Base-by-base conservation (phyloP, 2,113 vertebrate genomes). In the Turdus rufiventris region DNA sequence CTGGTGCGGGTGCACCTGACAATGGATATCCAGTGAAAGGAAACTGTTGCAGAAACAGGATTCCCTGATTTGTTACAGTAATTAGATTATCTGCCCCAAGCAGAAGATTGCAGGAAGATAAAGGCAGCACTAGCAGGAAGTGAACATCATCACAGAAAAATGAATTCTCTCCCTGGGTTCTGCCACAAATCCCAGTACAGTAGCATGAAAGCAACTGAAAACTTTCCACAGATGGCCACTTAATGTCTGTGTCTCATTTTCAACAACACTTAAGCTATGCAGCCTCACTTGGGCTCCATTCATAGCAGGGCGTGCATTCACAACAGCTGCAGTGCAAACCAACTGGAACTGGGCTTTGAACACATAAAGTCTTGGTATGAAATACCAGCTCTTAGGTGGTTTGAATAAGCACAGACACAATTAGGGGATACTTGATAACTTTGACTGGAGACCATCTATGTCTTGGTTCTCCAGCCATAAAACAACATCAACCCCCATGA, bases 201-300 rank as follows among this genome's bases (percentile, higher is more conserved):
- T 8, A 82, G 81, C 63, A 38, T 25, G 38, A 42, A 83, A 77
- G 82, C 67, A 75, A 91, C 54, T 89, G 87, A 94, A 88, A 91
- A 36, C 82, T 91, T 93, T 92, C 53, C 92, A 95, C 94, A 96
- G 94, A 80, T 95, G 96, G 95, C 82, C 91, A 91, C 85, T 89
- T 91, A 66, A 91, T 54, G 88, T 51, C 33, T 26, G 6, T 23
- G 67, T 85, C 63, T 85, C 82, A 34, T 91, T 94, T 95, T 88
- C 40, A 43, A 74, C 85, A 85, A 63, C 60, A 51, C 56, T 62
- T 67, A 48, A 96, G 92, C 79, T 70, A 54, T 88, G 96, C 82
- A 66, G 89, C 85, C 43, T 90, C 63, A 80, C 42, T 48, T 70
- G 85, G 89, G 87, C 95, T 91, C 74, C 89, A 73, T 70, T 87